Evolutionary conservation across 1,140 invertebrate species (phyloP), one percentile per base, ranked within the genome.

Genomic region (Zaprionus kolodkinae): DNA sequence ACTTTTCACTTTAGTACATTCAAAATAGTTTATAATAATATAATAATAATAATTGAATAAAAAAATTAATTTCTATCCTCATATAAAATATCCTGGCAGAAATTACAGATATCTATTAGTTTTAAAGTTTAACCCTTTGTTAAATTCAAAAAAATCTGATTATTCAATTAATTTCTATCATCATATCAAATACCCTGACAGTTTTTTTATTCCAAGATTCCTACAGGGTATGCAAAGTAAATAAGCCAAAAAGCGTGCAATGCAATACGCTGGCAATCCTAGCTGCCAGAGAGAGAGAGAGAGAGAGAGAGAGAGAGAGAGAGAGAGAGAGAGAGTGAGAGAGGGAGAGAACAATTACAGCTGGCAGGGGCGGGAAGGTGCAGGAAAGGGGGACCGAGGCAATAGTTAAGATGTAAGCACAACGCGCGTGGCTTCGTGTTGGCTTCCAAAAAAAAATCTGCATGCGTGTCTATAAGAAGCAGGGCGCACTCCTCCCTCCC

Each of bases 361-460:
- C 27, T 30, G 3, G 27, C 27, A 5, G 27, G 27, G 27, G 27
- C 1, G 25, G 25, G 25, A 4, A 38, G 57, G 12, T 11, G 45
- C 5, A 15, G 33, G 10, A n/a, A 55, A 70, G 57, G 67, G 68
- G 25, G 4, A 15, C 21, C 27, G 6, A 33, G 36, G 77, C 63
- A 12, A 25, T 57, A 78, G 82, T 70, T 64, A 78, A 86, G 79
- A 76, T 81, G 75, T 86, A 69, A 87, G 72, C 72, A 64, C 68
- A 89, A 75, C 71, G 72, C 21, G 67, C 55, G 35, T 79, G 63
- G 67, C 59, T n/a, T n/a, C n/a, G 71, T 78, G 64, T 76, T 76
- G 67, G 67, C 59, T 60, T 55, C 54, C 60, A 33, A 33, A 33
- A 50, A 85, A 68, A 84, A 56, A 71, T 76, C 62, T 75, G 72